phyloP scores from a whole-genome alignment of 2,797 vertebrate genomes.

The Hemitrygon akajei region DNA sequence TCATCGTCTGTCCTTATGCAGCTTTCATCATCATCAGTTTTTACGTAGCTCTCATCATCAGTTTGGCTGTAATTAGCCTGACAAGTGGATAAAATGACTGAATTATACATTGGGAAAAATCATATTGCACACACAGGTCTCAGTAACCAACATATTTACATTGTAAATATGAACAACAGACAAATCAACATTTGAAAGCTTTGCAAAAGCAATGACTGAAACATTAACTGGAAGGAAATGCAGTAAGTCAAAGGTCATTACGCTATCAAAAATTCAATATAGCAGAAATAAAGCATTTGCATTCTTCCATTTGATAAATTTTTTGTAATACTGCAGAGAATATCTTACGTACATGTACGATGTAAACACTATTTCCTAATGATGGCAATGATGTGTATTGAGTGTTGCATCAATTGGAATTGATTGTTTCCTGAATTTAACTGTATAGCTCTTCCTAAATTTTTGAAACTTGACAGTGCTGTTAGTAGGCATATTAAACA shows the following conservation, averaged over 20 bases:
- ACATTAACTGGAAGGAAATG: neutral
- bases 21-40: constrained; percentile 50
- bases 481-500: neutral
- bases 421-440: neutral
- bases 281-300: neutral
- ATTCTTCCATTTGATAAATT: neutral
- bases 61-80: constrained; percentile 66
- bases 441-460: neutral
- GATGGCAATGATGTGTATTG: neutral
- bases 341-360: neutral
- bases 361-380: neutral
- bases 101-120: neutral
- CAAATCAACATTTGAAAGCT: neutral
- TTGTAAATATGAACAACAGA: neutral
- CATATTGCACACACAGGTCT: neutral
- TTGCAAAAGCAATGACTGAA: neutral
- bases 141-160: neutral
- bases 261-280: neutral
- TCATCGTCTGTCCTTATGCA: constrained; percentile 53
- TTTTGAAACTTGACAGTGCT: neutral
- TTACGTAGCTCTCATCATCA: constrained; percentile 57
- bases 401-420: neutral
- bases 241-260: neutral
- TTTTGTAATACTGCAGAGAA: neutral
- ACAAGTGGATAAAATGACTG: constrained; percentile 40